Conservation (phyloP, 1,140 invertebrate species). For the Caerostris darwini region DNA sequence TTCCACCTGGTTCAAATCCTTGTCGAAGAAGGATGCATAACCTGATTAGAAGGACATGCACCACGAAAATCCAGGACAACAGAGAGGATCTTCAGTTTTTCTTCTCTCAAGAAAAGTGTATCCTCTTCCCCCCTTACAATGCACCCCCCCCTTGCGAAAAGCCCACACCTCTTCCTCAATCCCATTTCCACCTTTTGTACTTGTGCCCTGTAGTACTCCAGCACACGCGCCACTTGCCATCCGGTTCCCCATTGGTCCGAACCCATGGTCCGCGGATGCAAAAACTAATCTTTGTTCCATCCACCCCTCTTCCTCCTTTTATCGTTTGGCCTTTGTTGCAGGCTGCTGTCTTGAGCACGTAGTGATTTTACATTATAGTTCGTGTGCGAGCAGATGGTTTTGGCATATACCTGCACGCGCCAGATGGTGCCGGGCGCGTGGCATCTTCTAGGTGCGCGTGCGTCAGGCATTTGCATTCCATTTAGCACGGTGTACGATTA, state of each 20-base stretch:
- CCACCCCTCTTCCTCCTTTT: constrained; percentile 31
- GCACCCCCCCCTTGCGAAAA: not conserved
- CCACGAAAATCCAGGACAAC: constrained; percentile 26
- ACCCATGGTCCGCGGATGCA: constrained; percentile 30
- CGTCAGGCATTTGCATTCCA: constrained; percentile 61
- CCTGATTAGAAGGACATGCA: constrained; percentile 48
- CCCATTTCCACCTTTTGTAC: constrained; percentile 71
- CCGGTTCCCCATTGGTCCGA: constrained; percentile 53
- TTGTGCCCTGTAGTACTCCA: constrained; percentile 47
- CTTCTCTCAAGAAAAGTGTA: not conserved
- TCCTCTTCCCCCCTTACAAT: not conserved
- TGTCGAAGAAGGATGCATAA: constrained; percentile 25
- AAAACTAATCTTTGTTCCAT: constrained; percentile 9
- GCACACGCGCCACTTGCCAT: constrained; percentile 71
- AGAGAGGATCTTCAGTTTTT: not conserved
- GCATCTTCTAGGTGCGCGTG: constrained; percentile 36
- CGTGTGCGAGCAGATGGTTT: constrained; percentile 61
- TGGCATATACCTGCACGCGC: constrained; percentile 69
- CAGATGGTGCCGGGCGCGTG: constrained; percentile 68
- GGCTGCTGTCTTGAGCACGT: constrained; percentile 59
- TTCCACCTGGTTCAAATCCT: not conserved
- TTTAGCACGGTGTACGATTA: constrained; percentile 55
- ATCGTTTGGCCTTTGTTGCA: constrained; percentile 51
- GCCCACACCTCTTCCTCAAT: constrained; percentile 61
- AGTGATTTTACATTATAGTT: constrained; percentile 59